These are phyloP conservation scores for Uromys caudimaculatus DNA, from an alignment of 2,797 vertebrate genomes.

Conservation along the genomic window DNA sequence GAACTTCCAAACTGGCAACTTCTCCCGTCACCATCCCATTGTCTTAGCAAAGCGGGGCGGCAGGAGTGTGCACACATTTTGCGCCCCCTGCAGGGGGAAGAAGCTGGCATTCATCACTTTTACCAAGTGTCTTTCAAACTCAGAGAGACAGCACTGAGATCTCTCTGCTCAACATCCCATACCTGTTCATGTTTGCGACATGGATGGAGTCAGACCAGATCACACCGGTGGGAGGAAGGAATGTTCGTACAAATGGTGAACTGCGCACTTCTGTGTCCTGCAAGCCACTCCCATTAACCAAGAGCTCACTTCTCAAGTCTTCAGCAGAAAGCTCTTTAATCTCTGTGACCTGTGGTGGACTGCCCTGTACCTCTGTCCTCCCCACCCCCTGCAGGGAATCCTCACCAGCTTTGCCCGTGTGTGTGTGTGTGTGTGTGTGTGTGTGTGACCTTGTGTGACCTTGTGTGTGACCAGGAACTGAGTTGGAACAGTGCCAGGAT, in stretches of 20 bases:
- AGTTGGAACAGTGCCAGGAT: fast-evolving
- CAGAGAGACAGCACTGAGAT: neutral
- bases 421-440: neutral
- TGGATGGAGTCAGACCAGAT: neutral
- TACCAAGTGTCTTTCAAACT: neutral
- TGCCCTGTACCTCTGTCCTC: neutral
- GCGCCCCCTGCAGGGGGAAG: neutral
- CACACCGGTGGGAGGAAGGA: neutral
- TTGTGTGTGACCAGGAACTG: no score
- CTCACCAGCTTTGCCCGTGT: neutral
- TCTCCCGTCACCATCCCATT: neutral
- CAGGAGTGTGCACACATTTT: neutral
- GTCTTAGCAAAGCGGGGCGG: neutral
- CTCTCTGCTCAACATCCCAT: neutral
- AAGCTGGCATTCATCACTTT: neutral
- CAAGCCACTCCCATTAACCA: fast-evolving
- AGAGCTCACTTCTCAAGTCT: neutral
- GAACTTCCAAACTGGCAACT: neutral
- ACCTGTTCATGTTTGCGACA: neutral
- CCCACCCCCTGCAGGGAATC: neutral
- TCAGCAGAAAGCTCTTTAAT: no score
- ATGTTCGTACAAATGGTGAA: neutral
- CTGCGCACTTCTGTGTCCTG: no score
- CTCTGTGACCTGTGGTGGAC: neutral
- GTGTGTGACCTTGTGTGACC: no score